These are phyloP conservation scores for Uloborus plumipes DNA, from an alignment of 2,888 invertebrate species.

Conservation along the genomic window DNA sequence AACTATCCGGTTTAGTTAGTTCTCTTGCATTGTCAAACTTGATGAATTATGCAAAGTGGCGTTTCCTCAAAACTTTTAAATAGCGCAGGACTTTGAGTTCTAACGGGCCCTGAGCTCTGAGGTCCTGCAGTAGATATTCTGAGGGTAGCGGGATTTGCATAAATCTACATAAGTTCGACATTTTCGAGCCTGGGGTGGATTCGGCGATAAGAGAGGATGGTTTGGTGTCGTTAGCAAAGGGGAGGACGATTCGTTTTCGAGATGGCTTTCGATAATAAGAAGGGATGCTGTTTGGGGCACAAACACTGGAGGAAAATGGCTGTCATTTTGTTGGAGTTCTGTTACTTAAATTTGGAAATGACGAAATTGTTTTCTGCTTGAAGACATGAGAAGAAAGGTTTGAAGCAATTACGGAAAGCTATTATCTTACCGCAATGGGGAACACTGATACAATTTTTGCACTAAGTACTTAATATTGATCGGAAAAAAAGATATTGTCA, in stretches of 20 bases:
- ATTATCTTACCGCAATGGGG: too few species aligned
- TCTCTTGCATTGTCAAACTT: background rate
- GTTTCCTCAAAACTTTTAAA: background rate
- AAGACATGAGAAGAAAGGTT: too few species aligned
- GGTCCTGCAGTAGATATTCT: background rate
- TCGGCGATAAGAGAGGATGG: constrained; percentile 1
- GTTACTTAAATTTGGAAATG: too few species aligned
- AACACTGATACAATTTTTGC: too few species aligned
- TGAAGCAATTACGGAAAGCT: too few species aligned
- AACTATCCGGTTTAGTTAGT: constrained; percentile 3
- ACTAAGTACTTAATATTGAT: too few species aligned
- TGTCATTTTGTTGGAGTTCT: too few species aligned
- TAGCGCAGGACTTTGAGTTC: too few species aligned
- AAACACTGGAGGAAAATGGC: too few species aligned
- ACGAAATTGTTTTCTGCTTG: too few species aligned
- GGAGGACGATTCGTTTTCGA: background rate
- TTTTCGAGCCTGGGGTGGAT: background rate
- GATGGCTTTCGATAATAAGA: background rate
- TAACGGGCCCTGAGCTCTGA: too few species aligned
- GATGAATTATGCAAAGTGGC: constrained; percentile 6
- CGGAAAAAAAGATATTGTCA: too few species aligned
- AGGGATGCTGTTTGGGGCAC: background rate
- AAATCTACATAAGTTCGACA: constrained; percentile 8
- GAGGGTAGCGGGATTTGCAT: constrained; percentile 1
- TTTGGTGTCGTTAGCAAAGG: background rate